Conservation (phyloP, 2,888 invertebrate genomes). For the Podotricha telesiphe region DNA sequence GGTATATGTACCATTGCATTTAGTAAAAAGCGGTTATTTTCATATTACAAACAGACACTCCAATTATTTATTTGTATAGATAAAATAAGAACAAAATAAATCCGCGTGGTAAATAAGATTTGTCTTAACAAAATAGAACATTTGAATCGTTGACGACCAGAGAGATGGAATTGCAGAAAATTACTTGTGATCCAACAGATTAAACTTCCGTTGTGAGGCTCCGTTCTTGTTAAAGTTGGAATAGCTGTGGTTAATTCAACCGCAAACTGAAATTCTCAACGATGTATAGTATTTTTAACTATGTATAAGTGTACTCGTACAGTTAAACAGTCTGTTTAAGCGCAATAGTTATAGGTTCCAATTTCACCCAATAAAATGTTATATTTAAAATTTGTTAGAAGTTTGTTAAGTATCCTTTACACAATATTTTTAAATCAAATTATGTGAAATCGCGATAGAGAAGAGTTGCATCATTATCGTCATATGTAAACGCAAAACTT, state of each 20-base stretch:
- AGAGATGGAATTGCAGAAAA: conserved; percentile 32
- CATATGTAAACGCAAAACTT: too few relatives aligned
- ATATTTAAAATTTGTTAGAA: too few relatives aligned
- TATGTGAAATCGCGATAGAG: too few relatives aligned
- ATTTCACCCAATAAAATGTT: not conserved
- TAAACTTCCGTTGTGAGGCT: conserved; percentile 25
- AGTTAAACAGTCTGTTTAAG: too few relatives aligned
- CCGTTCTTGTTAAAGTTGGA: conserved; percentile 21
- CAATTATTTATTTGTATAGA: too few relatives aligned
- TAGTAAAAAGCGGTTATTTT: too few relatives aligned
- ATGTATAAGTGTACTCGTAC: not conserved
- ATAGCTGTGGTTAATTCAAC: conserved; percentile 11
- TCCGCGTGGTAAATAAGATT: not conserved
- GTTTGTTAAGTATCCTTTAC: too few relatives aligned
- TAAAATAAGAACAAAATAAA: not conserved
- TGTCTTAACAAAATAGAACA: conserved; percentile 9
- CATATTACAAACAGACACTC: too few relatives aligned
- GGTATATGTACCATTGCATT: too few relatives aligned
- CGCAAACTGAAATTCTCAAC: not conserved
- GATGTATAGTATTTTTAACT: not conserved
- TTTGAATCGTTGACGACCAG: conserved; percentile 4
- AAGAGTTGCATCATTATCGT: too few relatives aligned
- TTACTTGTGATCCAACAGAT: conserved; percentile 33
- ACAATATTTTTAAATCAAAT: too few relatives aligned
- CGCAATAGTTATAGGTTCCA: not conserved